Evolutionary conservation across 2,888 invertebrate genomes (phyloP).

Genomic region (Kryphioiulus occultus): DNA sequence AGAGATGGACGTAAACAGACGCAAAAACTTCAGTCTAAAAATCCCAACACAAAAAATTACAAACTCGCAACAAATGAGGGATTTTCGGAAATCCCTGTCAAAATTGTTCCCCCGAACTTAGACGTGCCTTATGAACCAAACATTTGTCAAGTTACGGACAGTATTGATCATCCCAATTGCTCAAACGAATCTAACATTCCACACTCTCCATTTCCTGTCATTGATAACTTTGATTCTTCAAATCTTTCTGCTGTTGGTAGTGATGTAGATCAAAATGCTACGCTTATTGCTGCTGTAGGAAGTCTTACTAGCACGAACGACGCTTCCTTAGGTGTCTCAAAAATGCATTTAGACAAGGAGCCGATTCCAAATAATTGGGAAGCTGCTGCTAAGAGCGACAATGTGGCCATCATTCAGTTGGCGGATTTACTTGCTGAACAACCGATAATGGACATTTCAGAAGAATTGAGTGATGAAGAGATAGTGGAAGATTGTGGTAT

Average conservation of each 20-base stretch:
- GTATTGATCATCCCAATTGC: slow-evolving; percentile 34
- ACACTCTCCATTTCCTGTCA: not conserved
- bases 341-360: slow-evolving; percentile 33
- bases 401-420: slow-evolving; percentile 48
- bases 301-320: not conserved
- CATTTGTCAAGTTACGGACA: not conserved
- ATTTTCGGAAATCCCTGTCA: not conserved
- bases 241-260: slow-evolving; percentile 1
- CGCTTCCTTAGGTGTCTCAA: not conserved
- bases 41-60: not conserved
- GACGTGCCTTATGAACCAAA: not conserved
- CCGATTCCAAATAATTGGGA: slow-evolving; percentile 40
- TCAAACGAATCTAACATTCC: slow-evolving; percentile 35
- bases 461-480: slow-evolving; percentile 12
- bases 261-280: not conserved
- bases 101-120: not conserved
- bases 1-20: not conserved
- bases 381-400: not conserved
- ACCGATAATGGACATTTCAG: not conserved
- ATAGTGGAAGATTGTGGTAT: not conserved
- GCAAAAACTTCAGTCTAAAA: not conserved
- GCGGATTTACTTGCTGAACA: not conserved
- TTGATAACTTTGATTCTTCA: slow-evolving; percentile 32
- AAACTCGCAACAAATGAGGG: not conserved
- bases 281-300: slow-evolving; percentile 16